Percentiles rank a stretch among this genome's conserved stretches.
These are phyloP conservation scores for Benthosema pterotum DNA, from an alignment of 2,797 vertebrate genomes.

Conservation along the genomic window DNA sequence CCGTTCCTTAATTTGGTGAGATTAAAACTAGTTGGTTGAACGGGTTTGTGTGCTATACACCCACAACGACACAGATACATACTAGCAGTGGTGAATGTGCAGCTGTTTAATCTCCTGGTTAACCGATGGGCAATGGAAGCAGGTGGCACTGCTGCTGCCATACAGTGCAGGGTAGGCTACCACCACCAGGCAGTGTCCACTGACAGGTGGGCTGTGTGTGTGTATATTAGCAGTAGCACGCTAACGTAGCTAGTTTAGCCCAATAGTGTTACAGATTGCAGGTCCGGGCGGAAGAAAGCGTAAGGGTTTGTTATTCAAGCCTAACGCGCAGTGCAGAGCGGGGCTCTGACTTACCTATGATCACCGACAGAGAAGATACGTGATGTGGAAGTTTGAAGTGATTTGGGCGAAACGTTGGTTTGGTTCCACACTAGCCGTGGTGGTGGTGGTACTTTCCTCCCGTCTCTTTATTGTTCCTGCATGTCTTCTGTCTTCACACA, in stretches of 20 bases:
- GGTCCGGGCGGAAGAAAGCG: constrained; percentile 26
- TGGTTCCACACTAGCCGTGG: constrained; percentile 45
- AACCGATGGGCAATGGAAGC: background rate
- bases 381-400: constrained; percentile 3
- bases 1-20: too few species aligned
- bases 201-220: background rate
- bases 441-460: constrained; percentile 49
- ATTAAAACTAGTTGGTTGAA: too few species aligned
- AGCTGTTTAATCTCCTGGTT: too few species aligned
- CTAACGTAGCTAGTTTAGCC: constrained; percentile 59
- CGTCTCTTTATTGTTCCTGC: constrained; percentile 70
- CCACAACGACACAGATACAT: too few species aligned
- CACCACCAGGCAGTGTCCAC: background rate
- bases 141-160: background rate
- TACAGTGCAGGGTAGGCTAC: too few species aligned
- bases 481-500: constrained; percentile 22
- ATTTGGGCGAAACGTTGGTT: constrained; percentile 25
- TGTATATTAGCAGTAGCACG: constrained; percentile 16
- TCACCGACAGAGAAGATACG: background rate
- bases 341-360: constrained; percentile 52
- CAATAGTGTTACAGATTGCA: constrained; percentile 31
- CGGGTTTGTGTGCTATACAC: too few species aligned
- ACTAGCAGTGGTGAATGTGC: too few species aligned
- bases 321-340: accelerated
- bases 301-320: accelerated